phyloP scores from a whole-genome alignment of 2,888 invertebrate genomes.

The Fragum fragum region DNA sequence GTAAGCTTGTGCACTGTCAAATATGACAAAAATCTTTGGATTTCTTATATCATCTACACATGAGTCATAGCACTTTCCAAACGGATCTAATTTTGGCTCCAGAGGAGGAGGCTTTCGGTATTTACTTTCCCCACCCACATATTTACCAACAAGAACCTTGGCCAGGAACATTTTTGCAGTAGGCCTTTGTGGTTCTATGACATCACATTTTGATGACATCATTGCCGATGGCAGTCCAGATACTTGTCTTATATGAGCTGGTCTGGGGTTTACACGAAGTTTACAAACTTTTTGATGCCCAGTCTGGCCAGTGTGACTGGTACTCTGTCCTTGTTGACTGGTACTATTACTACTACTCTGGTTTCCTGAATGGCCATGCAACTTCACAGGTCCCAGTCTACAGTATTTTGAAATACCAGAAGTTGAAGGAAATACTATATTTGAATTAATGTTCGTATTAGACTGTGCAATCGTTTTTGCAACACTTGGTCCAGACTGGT shows the following conservation, averaged over 20 bases:
- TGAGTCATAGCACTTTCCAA: constrained; percentile 83
- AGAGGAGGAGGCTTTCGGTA: constrained; percentile 82
- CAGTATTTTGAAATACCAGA: neutral
- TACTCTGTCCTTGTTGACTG: neutral
- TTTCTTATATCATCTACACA: constrained; percentile 83
- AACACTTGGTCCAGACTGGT: constrained; percentile 1
- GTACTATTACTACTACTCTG: neutral
- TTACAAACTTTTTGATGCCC: constrained; percentile 21
- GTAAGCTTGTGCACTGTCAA: constrained; percentile 84
- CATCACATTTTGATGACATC: constrained; percentile 30
- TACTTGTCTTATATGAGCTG: constrained; percentile 44
- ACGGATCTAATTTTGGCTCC: constrained; percentile 74
- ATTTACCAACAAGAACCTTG: constrained; percentile 82
- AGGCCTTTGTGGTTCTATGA: constrained; percentile 39
- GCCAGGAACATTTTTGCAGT: constrained; percentile 81
- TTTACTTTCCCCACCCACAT: constrained; percentile 77
- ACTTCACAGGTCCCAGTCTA: constrained; percentile 23
- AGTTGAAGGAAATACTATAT: constrained; percentile 11
- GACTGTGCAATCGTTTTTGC: neutral
- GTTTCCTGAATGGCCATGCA: constrained; percentile 6
- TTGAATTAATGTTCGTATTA: constrained; percentile 13
- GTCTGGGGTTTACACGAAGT: constrained; percentile 36
- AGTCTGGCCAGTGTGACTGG: constrained; percentile 21
- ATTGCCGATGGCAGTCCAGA: constrained; percentile 44
- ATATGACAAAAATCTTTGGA: constrained; percentile 84